Base-by-base conservation (phyloP, 1,140 invertebrate species). In the Drosophila santomea region DNA sequence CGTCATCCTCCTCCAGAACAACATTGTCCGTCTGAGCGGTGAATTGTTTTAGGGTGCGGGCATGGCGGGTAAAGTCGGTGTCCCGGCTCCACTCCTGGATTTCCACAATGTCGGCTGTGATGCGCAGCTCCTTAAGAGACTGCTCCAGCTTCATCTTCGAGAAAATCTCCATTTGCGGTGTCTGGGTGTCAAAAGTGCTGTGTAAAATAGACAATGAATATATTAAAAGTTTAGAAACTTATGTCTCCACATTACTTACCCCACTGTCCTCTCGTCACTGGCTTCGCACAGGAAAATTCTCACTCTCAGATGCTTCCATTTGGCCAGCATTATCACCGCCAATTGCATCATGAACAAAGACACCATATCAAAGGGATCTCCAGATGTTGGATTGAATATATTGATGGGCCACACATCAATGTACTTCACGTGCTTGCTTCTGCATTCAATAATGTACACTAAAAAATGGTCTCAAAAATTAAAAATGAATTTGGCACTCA, bases 351-450 rank as follows among this genome's bases (percentile, higher is more conserved):
- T 96, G 93, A 99, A 99, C 52, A 99, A 93, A 74, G 96, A 98
- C 43, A 96, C 97, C 80, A 96, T 96, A 59, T 97, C 97, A 92
- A 97, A 97, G 4, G 95, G 94, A 91, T 97, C 96, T 62, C 96
- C 95, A 77, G 95, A 94, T 1, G 94, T 94, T 6, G 97, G 97
- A 78, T 95, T 94, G 69, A 98, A 95, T 68, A 98, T 95, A 90
- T 99, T 98, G 0, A 98, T 95, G 10, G 98, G 97, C 98, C 98
- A 99, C 12, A 99, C 98, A 93, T 99, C 99, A 62, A 99, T 98
- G 92, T 96, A 98, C 74, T 95, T 95, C 20, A 95, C 93, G 57
- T 93, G 93, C 39, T 93, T 93, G 74, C 93, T 94, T 66, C 94
- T 95, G 58, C 11, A 93, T 92, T 5, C 7, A 2, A 59, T 41